A percentile compares a stretch with the other conserved stretches of the same genome.
These are phyloP conservation scores for Cordilura impudica DNA, from an alignment of 2,888 invertebrate genomes.

Conservation along the genomic window DNA sequence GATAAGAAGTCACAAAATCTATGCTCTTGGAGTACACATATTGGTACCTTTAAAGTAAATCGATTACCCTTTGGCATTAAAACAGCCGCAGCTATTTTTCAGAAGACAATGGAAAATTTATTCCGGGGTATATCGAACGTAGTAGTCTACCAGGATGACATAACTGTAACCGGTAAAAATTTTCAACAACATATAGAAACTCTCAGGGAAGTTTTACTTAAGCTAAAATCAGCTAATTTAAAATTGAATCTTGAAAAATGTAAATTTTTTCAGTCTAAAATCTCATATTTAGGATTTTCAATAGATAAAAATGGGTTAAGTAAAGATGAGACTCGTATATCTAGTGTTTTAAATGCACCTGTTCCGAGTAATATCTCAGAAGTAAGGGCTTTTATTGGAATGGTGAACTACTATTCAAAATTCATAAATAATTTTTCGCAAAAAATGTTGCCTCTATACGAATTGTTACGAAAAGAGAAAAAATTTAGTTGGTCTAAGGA, in stretches of 20 bases:
- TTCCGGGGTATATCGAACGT: conserved; percentile 29
- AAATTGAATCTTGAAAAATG: conserved; percentile 25
- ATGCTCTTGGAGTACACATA: conserved; percentile 12
- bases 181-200: conserved; percentile 4
- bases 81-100: conserved; percentile 43
- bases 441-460: conserved; percentile 15
- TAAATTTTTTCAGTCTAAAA: conserved; percentile 30
- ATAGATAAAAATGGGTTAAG: conserved; percentile 15
- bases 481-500: conserved; percentile 6
- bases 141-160: conserved; percentile 27
- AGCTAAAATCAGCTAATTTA: conserved; percentile 51
- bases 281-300: conserved; percentile 6
- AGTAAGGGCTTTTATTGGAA: conserved; percentile 37
- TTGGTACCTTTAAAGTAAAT: conserved; percentile 19
- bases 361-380: background rate
- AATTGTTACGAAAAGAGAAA: conserved; percentile 5
- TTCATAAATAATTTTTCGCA: conserved; percentile 15
- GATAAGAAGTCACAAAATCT: conserved; percentile 34
- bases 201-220: conserved; percentile 29
- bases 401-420: conserved; percentile 37
- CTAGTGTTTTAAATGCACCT: conserved; percentile 7
- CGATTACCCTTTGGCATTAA: conserved; percentile 38
- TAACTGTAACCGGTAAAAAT: conserved; percentile 14
- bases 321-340: too few relatives aligned
- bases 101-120: conserved; percentile 53